Base-by-base conservation (phyloP, 2,888 invertebrate species). In the Lasioglossum lativentre region DNA sequence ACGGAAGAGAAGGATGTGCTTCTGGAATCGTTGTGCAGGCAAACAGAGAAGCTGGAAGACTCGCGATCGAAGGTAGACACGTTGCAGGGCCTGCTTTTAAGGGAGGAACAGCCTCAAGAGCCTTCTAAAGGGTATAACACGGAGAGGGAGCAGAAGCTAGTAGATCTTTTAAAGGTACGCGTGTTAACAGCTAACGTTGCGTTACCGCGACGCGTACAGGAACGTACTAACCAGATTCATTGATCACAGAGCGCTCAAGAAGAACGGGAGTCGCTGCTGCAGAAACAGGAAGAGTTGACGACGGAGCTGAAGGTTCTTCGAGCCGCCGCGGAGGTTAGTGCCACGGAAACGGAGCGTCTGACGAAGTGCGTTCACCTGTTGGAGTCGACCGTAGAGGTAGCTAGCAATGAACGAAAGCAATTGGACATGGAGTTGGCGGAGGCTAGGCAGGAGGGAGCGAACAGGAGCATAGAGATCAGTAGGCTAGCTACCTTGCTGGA, bases 1-100 rank as follows among this genome's bases (percentile, higher is more conserved):
- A 96, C 97, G 10, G 98, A 98, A 90, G 99, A 99, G 95, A 98
- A 99, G 94, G 97, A 97, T 90, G 97, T 99, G 72, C 96, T 99
- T 90, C 96, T 99, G 75, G 98, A 99, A 95, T 98, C 99, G 30
- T 96, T 99, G 63, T 98, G 98, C 94, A 96, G 98, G 30, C 99
- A 99, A 95, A 98, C 98, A 0, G 98, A 98, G 95, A 98, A 98
- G 94, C 95, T 99, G 0, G 98, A 98, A 94, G 98, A 98, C 92
- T 97, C 98, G 45, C 96, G 98, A 79, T 97, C 97, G 12, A 98
- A 97, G 95, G 98, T 98, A 85, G 98, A 98, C 90, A 98, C 98
- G 0, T 95, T 99, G 71, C 98, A 98, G 94, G 98, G 97, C 92
- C 95, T 98, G 78, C 95, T 98, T 76, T 96, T 97, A 76, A 96